These are phyloP conservation scores for Drosophila formosana DNA, from an alignment of 2,888 invertebrate species.

Conservation along the genomic window DNA sequence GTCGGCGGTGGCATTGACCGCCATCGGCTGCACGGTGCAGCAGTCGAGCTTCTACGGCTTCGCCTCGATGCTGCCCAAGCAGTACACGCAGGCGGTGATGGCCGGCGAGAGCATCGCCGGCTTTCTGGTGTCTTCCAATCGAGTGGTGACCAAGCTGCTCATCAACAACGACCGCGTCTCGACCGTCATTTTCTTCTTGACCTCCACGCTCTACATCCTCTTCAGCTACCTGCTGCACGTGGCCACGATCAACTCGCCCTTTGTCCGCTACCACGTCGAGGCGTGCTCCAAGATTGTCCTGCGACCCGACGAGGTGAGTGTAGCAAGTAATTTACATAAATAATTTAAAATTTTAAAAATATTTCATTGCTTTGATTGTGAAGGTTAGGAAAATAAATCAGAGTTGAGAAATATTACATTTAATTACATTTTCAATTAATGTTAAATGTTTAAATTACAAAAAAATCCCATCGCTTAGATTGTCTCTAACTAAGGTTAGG, in stretches of 20 bases:
- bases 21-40: constrained; percentile 95
- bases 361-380: too few species aligned
- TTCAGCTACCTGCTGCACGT: constrained; percentile 92
- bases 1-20: constrained; percentile 93
- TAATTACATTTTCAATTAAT: too few species aligned
- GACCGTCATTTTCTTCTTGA: constrained; percentile 94
- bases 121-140: constrained; percentile 93
- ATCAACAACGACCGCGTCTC: constrained; percentile 92
- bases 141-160: constrained; percentile 93
- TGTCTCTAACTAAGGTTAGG: too few species aligned
- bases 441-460: too few species aligned
- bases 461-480: too few species aligned
- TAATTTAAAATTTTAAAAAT: too few species aligned
- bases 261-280: constrained; percentile 93
- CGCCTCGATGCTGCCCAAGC: constrained; percentile 94
- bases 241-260: constrained; percentile 91
- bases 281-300: constrained; percentile 92
- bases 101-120: constrained; percentile 96
- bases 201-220: constrained; percentile 91
- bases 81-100: constrained; percentile 97
- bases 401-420: too few species aligned
- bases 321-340: too few species aligned
- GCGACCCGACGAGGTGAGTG: constrained; percentile 91
- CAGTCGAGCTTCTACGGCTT: constrained; percentile 98
- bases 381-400: too few species aligned